A percentile compares a stretch with the other conserved stretches of the same genome.
Conservation (phyloP, 2,113 vertebrate species). For the Corapipo altera region DNA sequence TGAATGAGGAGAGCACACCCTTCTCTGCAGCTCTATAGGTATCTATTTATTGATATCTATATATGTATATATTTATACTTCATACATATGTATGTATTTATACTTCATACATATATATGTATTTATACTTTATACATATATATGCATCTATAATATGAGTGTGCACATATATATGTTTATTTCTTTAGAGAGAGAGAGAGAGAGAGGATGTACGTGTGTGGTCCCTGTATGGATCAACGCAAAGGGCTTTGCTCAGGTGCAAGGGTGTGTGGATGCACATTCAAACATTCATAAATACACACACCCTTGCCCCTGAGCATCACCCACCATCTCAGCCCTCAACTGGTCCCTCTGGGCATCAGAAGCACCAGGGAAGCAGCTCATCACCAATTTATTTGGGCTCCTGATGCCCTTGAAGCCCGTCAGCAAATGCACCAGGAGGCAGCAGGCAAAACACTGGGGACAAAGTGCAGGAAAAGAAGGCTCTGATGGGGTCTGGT, state of each 20-base stretch:
- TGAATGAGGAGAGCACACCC: background rate
- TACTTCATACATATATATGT: background rate
- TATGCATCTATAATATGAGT: background rate
- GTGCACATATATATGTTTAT: background rate
- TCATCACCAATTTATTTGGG: background rate
- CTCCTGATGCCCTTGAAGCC: background rate
- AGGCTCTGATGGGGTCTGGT: background rate
- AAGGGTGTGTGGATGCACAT: background rate
- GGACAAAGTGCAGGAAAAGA: background rate
- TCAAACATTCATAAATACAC: background rate
- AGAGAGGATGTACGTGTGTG: background rate
- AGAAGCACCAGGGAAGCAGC: background rate
- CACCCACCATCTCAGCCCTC: background rate
- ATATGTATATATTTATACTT: background rate
- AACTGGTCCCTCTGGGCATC: fast-evolving
- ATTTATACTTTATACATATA: background rate
- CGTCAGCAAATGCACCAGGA: fast-evolving
- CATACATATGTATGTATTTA: background rate
- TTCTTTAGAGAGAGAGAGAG: background rate
- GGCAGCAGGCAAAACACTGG: fast-evolving
- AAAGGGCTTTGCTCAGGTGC: background rate
- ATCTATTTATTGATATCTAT: background rate
- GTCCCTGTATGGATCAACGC: background rate
- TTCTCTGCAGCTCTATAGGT: background rate
- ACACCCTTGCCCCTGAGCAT: background rate